phyloP scores from a whole-genome alignment of 1,140 invertebrate species.

The Lordiphosa clarofinis region DNA sequence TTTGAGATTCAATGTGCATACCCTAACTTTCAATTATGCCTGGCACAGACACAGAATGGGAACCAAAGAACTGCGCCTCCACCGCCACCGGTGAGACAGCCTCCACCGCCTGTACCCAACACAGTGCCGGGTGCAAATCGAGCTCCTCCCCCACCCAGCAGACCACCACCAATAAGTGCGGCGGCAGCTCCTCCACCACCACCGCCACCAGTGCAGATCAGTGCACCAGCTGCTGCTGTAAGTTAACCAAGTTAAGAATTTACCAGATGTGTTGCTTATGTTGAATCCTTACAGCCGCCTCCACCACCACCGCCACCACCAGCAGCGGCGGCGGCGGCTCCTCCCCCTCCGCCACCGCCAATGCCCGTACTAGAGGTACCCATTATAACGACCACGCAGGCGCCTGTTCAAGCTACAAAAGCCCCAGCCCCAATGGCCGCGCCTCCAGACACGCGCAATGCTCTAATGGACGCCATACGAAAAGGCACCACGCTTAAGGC shows the following conservation, averaged over 20 bases:
- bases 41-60: slow-evolving; percentile 63
- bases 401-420: slow-evolving; percentile 45
- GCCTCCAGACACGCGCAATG: slow-evolving; percentile 82
- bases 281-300: slow-evolving; percentile 41
- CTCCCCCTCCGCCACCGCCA: slow-evolving; percentile 71
- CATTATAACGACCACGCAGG: slow-evolving; percentile 62
- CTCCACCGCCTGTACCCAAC: slow-evolving; percentile 77
- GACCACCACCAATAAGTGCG: slow-evolving; percentile 68
- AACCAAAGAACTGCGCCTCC: slow-evolving; percentile 80
- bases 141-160: slow-evolving; percentile 70
- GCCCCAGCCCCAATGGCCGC: slow-evolving; percentile 30
- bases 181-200: slow-evolving; percentile 47
- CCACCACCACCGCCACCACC: slow-evolving; percentile 70
- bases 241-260: slow-evolving; percentile 6
- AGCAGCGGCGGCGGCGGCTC: slow-evolving; percentile 55
- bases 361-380: slow-evolving; percentile 65
- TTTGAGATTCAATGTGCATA: neutral
- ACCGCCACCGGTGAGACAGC: slow-evolving; percentile 80
- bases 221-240: slow-evolving; percentile 68
- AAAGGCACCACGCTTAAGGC: slow-evolving; percentile 85
- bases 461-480: slow-evolving; percentile 89
- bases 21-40: neutral
- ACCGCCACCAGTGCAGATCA: slow-evolving; percentile 49
- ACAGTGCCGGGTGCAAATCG: slow-evolving; percentile 63
- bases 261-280: neutral